A percentile compares a stretch with the other conserved stretches of the same genome.
Conservation (phyloP, 2,797 vertebrate species). For the Spea hammondii region DNA sequence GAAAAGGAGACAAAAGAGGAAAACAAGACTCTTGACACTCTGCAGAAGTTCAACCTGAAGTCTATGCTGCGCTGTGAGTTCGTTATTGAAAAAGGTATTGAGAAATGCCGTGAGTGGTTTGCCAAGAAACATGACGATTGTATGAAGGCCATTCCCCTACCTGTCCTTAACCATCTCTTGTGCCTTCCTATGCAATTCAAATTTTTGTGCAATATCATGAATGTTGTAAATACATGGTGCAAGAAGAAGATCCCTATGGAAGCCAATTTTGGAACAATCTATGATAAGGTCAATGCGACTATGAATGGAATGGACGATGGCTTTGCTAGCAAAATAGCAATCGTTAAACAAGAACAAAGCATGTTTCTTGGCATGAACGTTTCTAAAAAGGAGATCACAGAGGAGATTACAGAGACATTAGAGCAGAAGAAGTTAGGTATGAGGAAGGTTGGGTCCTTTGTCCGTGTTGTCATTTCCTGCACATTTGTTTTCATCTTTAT, state of each 20-base stretch:
- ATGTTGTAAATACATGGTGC: conserved; percentile 66
- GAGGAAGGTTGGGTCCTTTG: conserved; percentile 55
- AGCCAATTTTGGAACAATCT: conserved; percentile 76
- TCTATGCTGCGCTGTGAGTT: conserved; percentile 77
- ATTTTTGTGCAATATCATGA: conserved; percentile 77
- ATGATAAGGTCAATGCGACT: conserved; percentile 73
- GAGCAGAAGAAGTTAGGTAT: conserved; percentile 51
- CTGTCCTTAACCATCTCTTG: conserved; percentile 77
- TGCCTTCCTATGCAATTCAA: conserved; percentile 84
- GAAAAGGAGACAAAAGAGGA: rapidly evolving
- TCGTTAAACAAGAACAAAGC: conserved; percentile 63
- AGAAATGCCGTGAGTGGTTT: conserved; percentile 78
- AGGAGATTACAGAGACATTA: conserved; percentile 64
- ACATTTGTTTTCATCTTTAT: conserved; percentile 77
- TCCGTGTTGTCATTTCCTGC: conserved; percentile 74
- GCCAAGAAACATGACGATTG: conserved; percentile 64
- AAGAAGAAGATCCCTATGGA: conserved; percentile 69
- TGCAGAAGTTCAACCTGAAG: conserved; percentile 72
- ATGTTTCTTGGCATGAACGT: conserved; percentile 56
- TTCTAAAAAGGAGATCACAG: conserved; percentile 61
- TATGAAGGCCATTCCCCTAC: conserved; percentile 61
- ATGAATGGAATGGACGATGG: conserved; percentile 69
- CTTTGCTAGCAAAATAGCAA: conserved; percentile 66
- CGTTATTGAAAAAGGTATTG: conserved; percentile 69
- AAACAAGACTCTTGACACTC: conserved; percentile 60